Base-by-base conservation (phyloP, 2,888 invertebrate species). In the Cheilosia pagana region DNA sequence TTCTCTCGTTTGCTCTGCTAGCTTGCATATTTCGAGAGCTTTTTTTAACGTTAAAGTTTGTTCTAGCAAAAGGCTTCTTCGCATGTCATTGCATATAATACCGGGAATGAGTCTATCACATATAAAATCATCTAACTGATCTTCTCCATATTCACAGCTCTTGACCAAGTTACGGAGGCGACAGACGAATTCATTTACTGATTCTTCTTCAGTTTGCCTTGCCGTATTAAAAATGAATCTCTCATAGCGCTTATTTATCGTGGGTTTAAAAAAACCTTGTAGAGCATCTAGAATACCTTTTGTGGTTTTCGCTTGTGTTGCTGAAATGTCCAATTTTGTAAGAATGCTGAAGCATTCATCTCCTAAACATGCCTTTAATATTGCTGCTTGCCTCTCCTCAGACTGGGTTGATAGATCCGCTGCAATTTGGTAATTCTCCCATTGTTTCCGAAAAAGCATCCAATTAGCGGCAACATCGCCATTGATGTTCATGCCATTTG, bases 161-260 rank as follows among this genome's bases (percentile, higher is more conserved):
- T n/a, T 43, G 14, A 59, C 41, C 8, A 59, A 59, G 41, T 59
- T 59, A n/a, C 41, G 23, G 7, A 57, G 39, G 14, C 39, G 39
- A 23, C 14, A 59, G 6, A 8, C 59, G 8, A 25, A 60, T 43
- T 25, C 23, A 57, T 68, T 41, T 3, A 41, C 16, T 23, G 52
- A 48, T 25, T 59, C 21, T 3, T 4, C 31, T 57, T 35, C 7
- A n/a, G 45, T 3, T 55, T 55, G 8, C n/a, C 39, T n/a, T 2
- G 6, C 28, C 8, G 8, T 28, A 2, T 28, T 8, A 28, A 12
- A 16, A 45, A n/a, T n/a, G 1, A n/a, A 28, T 28, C 28, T 28
- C 2, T 71, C 35, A 50, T 60, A 71, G 1, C 59, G 71, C 31
- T 71, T 60, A 14, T 71, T 60, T 6, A 60, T 50, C 21, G 21